Percentiles rank a stretch among this genome's conserved stretches.
These are phyloP conservation scores for Chelonus insularis DNA, from an alignment of 1,140 invertebrate genomes.

Conservation along the genomic window DNA sequence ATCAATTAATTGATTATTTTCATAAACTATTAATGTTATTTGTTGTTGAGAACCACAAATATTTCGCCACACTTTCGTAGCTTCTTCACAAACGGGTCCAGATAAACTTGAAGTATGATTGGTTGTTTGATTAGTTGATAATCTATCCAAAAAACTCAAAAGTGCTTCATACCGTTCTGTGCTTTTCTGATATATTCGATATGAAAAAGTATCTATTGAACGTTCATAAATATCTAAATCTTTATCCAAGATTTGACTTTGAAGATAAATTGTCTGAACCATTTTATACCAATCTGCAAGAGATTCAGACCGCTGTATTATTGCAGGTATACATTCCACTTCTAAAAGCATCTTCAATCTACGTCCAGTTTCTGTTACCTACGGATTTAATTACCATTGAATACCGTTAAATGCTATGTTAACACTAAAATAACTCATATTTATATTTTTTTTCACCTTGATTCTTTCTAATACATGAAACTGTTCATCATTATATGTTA, in stretches of 20 bases:
- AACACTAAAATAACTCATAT: too few relatives aligned
- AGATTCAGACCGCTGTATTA: constrained; percentile 70
- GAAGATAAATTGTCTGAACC: constrained; percentile 76
- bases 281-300: constrained; percentile 85
- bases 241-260: constrained; percentile 75
- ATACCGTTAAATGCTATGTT: too few relatives aligned
- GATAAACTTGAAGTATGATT: constrained; percentile 39
- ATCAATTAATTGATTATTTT: constrained; percentile 55
- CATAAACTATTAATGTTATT: constrained; percentile 52
- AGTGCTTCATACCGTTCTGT: constrained; percentile 49
- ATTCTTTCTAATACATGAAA: constrained; percentile 88
- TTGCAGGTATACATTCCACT: constrained; percentile 67
- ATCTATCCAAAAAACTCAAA: constrained; percentile 41
- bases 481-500: constrained; percentile 92
- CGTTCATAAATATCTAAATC: constrained; percentile 66
- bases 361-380: constrained; percentile 69
- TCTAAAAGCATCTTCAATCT: constrained; percentile 68
- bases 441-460: too few relatives aligned
- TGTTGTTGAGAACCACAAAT: constrained; percentile 57
- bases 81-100: constrained; percentile 35
- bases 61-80: constrained; percentile 52
- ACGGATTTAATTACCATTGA: too few relatives aligned
- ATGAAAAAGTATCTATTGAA: constrained; percentile 47
- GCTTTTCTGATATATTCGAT: constrained; percentile 49
- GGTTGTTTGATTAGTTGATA: constrained; percentile 41